These are phyloP conservation scores for Scophthalmus maximus DNA, from an alignment of 2,113 vertebrate genomes.

Conservation along the genomic window DNA sequence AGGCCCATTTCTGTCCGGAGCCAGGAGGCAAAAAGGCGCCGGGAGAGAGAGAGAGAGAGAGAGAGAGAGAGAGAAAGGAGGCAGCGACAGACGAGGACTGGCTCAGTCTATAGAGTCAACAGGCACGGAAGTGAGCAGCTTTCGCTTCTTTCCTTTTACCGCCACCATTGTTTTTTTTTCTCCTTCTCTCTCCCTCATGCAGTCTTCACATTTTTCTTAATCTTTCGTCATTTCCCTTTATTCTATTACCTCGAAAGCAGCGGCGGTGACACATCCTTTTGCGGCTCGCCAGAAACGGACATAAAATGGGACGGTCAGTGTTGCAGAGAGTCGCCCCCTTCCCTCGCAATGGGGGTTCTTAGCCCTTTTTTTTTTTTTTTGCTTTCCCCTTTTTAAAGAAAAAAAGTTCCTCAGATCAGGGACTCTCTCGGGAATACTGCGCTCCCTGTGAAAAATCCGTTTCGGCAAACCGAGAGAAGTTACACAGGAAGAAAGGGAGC, in stretches of 20 bases:
- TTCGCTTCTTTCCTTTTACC: constrained; percentile 15
- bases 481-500: constrained; percentile 24
- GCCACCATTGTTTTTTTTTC: background rate
- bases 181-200: constrained; percentile 5
- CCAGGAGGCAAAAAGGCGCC: constrained; percentile 63
- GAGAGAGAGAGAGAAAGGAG: constrained; percentile 56
- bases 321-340: background rate
- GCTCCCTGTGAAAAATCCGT: background rate
- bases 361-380: constrained; percentile 4
- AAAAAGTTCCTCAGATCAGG: background rate
- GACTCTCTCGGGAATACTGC: background rate
- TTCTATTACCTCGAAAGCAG: background rate
- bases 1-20: constrained; percentile 46
- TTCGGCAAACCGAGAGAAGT: constrained; percentile 12
- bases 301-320: constrained; percentile 9
- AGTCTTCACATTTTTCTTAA: background rate
- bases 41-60: no score
- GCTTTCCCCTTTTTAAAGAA: no score
- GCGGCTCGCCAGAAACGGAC: background rate
- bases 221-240: constrained; percentile 18
- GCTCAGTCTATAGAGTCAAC: constrained; percentile 66
- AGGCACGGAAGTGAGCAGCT: constrained; percentile 71
- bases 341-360: background rate
- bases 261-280: constrained; percentile 1
- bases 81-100: constrained; percentile 33